Evolutionary conservation across 2,113 vertebrate genomes (phyloP).

Genomic region (Sakesphorus luctuosus): DNA sequence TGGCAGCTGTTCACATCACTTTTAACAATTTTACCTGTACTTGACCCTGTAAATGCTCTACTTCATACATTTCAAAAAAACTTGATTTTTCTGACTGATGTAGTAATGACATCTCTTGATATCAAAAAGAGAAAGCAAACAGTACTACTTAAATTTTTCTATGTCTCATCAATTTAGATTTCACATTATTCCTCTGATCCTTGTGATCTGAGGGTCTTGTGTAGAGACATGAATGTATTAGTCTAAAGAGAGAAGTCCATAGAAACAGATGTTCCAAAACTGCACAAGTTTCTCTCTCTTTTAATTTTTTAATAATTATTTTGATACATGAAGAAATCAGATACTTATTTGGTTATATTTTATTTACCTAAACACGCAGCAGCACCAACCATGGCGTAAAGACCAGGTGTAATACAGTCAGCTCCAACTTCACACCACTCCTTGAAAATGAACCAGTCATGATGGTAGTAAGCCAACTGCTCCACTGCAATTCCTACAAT

Average conservation of each 20-base stretch:
- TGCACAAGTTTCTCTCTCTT: fast-evolving
- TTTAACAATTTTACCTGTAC: background rate
- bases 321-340: background rate
- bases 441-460: slow-evolving; percentile 97
- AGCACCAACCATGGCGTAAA: slow-evolving; percentile 98
- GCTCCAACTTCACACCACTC: slow-evolving; percentile 98
- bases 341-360: background rate
- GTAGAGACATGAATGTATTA: background rate
- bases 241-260: background rate
- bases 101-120: background rate
- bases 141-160: background rate
- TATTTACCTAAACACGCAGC: slow-evolving; percentile 93
- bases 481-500: slow-evolving; percentile 97
- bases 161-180: background rate
- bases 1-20: background rate
- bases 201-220: background rate
- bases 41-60: background rate
- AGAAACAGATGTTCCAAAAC: background rate
- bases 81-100: background rate
- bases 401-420: slow-evolving; percentile 96
- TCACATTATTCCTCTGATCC: background rate
- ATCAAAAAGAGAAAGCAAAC: background rate
- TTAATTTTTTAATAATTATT: background rate
- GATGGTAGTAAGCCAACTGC: slow-evolving; percentile 96
- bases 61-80: background rate